Evolutionary conservation across 2,113 vertebrate species (phyloP).

Genomic region (Manacus vitellinus): DNA sequence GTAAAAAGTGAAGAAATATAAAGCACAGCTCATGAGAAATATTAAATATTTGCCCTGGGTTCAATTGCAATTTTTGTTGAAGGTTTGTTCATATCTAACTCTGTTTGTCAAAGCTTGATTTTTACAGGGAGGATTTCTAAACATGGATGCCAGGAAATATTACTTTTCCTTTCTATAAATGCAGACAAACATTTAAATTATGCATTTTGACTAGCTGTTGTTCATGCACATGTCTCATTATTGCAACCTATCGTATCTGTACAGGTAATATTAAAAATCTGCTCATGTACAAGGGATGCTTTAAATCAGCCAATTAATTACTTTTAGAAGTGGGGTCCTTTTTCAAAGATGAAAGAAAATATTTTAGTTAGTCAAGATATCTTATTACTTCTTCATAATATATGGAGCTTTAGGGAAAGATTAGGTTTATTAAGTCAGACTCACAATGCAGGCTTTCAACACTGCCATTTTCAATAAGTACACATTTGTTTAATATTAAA

Average conservation of each 20-base stretch:
- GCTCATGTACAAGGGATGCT: not conserved
- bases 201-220: not conserved
- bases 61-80: not conserved
- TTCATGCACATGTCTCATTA: not conserved
- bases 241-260: not conserved
- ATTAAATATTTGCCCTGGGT: not conserved
- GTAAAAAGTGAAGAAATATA: not conserved
- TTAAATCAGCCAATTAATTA: constrained; percentile 48
- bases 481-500: constrained; percentile 68
- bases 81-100: not conserved
- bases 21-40: not conserved
- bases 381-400: constrained; percentile 35
- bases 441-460: constrained; percentile 46
- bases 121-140: not conserved
- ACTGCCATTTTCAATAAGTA: constrained; percentile 59
- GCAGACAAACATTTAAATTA: not conserved
- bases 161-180: not conserved
- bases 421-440: constrained; percentile 59
- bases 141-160: not conserved
- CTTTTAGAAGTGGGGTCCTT: constrained; percentile 3
- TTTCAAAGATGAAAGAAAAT: constrained; percentile 48
- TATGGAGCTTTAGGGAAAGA: constrained; percentile 38
- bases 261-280: constrained; percentile 31
- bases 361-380: constrained; percentile 46
- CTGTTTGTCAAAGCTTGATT: not conserved